Percentiles rank a stretch among this genome's conserved stretches.
These are phyloP conservation scores for Pyrgilauda ruficollis DNA, from an alignment of 2,113 vertebrate genomes.

Conservation along the genomic window DNA sequence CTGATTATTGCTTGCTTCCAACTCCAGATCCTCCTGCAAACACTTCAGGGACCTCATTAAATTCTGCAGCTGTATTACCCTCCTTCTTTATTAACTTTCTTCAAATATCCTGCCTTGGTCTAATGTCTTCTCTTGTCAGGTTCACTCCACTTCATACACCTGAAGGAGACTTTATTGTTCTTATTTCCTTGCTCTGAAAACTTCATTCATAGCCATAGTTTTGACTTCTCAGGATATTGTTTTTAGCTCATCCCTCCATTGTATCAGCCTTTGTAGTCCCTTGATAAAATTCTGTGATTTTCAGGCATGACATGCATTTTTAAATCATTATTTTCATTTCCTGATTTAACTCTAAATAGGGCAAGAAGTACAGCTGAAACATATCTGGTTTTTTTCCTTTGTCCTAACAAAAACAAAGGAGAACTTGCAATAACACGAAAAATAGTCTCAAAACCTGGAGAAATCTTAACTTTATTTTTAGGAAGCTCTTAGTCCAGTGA, in stretches of 20 bases:
- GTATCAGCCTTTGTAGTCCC: neutral
- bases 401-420: neutral
- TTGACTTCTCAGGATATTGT: neutral
- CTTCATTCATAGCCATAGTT: slow-evolving; percentile 19
- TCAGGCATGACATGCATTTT: neutral
- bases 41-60: slow-evolving; percentile 47
- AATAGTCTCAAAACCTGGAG: neutral
- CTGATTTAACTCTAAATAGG: slow-evolving; percentile 3
- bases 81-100: slow-evolving; percentile 48
- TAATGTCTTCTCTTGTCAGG: slow-evolving; percentile 37
- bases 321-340: slow-evolving; percentile 10
- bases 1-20: slow-evolving; percentile 27
- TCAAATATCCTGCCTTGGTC: neutral
- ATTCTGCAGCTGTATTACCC: neutral
- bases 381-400: neutral
- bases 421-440: neutral
- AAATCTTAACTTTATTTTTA: neutral
- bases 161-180: slow-evolving; percentile 30
- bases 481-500: neutral
- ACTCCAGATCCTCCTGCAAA: slow-evolving; percentile 3
- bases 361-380: neutral
- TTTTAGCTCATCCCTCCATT: neutral
- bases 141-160: neutral
- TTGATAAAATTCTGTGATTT: neutral
- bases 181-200: slow-evolving; percentile 10